Percentiles rank a stretch among this genome's conserved stretches.
Evolutionary conservation across 2,888 invertebrate genomes (phyloP).

Genomic region (Sarcophaga rosellei): DNA sequence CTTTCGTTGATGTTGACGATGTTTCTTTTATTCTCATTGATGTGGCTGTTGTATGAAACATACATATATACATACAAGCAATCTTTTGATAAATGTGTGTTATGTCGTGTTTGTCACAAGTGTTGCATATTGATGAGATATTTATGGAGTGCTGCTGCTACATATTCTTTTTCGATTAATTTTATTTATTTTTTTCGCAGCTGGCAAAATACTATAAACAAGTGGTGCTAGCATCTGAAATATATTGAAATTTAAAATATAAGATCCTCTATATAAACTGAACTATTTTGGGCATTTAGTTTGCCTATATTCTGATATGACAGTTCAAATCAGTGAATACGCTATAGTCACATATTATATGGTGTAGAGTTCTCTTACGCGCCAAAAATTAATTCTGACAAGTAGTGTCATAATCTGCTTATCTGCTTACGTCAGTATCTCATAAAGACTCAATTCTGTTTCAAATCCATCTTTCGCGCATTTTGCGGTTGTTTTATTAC

Average conservation of each 20-base stretch:
- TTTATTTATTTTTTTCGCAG: conserved; percentile 50
- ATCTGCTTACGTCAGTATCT: no score
- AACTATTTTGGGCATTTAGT: conserved; percentile 22
- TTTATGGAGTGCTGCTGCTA: conserved; percentile 59
- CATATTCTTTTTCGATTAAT: conserved; percentile 3
- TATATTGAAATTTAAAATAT: conserved; percentile 16
- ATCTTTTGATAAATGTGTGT: conserved; percentile 72
- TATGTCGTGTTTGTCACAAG: conserved; percentile 69
- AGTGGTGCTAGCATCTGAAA: conserved; percentile 36
- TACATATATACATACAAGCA: neutral
- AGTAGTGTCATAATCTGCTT: no score
- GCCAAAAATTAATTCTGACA: no score
- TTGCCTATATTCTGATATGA: neutral
- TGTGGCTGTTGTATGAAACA: conserved; percentile 9
- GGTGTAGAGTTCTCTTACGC: no score
- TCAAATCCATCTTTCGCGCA: no score
- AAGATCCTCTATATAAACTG: conserved; percentile 36
- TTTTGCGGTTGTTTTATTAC: no score
- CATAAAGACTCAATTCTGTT: no score
- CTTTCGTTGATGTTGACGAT: conserved; percentile 24
- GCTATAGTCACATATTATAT: neutral
- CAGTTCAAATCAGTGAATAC: neutral
- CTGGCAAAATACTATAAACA: conserved; percentile 44
- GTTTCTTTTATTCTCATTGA: neutral
- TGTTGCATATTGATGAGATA: conserved; percentile 72